Evolutionary conservation across 35 echinoderm and acorn worm species (phyloP).

Genomic region (Ptychodera flava): DNA sequence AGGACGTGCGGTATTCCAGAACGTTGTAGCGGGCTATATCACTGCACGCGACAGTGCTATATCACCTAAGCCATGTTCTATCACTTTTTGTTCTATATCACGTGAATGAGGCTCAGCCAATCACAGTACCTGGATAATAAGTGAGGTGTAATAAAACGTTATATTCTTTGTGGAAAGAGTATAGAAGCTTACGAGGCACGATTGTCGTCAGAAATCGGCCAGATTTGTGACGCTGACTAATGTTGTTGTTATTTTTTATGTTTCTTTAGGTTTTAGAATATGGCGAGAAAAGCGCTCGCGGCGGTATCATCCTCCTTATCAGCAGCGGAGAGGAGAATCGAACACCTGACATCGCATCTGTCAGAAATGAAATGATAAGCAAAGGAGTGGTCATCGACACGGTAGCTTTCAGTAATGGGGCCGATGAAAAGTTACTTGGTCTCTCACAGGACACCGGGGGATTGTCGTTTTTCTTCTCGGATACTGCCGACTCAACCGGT

Average conservation of each 20-base stretch:
- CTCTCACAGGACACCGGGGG: slow-evolving; percentile 19
- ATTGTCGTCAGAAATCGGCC: too few species aligned
- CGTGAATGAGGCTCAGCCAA: too few species aligned
- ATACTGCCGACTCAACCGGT: slow-evolving; percentile 17
- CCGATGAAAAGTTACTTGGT: slow-evolving; percentile 2
- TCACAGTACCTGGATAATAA: too few species aligned
- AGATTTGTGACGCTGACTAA: too few species aligned
- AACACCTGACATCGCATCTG: not conserved
- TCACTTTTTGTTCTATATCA: too few species aligned
- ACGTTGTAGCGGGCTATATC: too few species aligned
- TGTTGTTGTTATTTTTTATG: not conserved
- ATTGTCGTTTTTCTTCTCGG: slow-evolving; percentile 20
- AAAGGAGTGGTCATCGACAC: slow-evolving; percentile 17
- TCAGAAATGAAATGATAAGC: not conserved
- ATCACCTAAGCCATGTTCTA: too few species aligned
- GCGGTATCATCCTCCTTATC: not conserved
- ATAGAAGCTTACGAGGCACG: not conserved
- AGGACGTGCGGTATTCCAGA: too few species aligned
- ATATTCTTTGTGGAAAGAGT: not conserved
- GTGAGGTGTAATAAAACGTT: not conserved
- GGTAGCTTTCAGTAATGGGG: slow-evolving; percentile 12
- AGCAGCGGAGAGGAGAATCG: not conserved
- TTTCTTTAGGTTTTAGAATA: not conserved
- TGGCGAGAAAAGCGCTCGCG: not conserved
- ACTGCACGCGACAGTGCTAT: too few species aligned